phyloP scores from a whole-genome alignment of 1,140 invertebrate species.

The Drosophila pectinifera region DNA sequence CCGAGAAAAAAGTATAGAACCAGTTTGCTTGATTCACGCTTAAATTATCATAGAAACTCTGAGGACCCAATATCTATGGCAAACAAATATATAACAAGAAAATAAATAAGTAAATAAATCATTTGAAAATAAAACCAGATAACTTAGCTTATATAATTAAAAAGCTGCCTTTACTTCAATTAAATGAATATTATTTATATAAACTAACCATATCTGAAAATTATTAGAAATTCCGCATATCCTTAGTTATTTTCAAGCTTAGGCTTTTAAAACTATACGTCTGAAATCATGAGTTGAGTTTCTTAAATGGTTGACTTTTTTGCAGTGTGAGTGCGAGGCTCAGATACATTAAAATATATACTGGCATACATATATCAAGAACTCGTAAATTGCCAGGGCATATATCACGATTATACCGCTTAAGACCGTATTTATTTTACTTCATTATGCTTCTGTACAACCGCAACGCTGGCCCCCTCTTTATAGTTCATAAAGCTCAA shows the following conservation, averaged over 20 bases:
- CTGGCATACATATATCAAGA: conserved; percentile 31
- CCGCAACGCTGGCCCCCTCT: conserved; percentile 11
- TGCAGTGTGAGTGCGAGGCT: conserved; percentile 29
- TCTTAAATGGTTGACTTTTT: neutral
- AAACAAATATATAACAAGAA: too few relatives aligned
- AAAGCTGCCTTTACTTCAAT: too few relatives aligned
- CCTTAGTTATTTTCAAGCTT: too few relatives aligned
- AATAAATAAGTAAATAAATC: too few relatives aligned
- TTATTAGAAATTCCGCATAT: neutral
- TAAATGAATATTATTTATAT: too few relatives aligned
- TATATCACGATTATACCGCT: conserved; percentile 79
- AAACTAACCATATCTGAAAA: too few relatives aligned
- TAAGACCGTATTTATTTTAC: conserved; percentile 76
- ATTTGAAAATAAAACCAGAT: too few relatives aligned
- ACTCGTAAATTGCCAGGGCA: conserved; percentile 75
- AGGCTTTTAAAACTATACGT: too few relatives aligned
- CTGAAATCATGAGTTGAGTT: neutral
- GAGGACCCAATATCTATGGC: too few relatives aligned
- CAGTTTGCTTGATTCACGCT: neutral
- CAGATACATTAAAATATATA: conserved; percentile 40
- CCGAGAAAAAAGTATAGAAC: neutral
- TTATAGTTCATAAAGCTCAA: conserved; percentile 10
- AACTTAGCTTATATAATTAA: too few relatives aligned
- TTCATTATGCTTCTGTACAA: conserved; percentile 60
- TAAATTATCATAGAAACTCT: too few relatives aligned